Base-by-base conservation (phyloP, 2,113 vertebrate genomes). In the Chroicocephalus ridibundus region DNA sequence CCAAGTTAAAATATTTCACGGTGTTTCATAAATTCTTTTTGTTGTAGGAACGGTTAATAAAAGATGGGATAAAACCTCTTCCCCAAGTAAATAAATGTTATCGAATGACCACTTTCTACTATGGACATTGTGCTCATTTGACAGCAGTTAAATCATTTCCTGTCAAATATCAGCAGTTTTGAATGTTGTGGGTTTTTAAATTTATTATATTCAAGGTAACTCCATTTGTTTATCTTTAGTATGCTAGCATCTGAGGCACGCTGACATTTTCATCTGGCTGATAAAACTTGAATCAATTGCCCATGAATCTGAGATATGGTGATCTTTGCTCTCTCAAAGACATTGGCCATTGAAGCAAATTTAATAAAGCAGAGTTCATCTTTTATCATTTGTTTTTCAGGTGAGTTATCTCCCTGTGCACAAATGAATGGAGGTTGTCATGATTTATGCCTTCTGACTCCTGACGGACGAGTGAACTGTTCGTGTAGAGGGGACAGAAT, bases 361-460 rank as follows among this genome's bases (percentile, higher is more conserved):
- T 88, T 65, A 80, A 80, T 93, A 87, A 91, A 91, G 20, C 2
- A n/a, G 76, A 82, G 75, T 47, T 87, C 61, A 55, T 72, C 62
- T 94, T 94, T 69, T 68, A 46, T 62, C 11, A 1, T 94, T 96
- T 96, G 77, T 74, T 86, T 96, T 97, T 22, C 98, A 99, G 99
- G 99, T 98, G 99, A 99, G 96, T 96, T 99, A 95, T 99, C 99
- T 89, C 99, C 99, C 8, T 99, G 99, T 94, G 98, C 98, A 75
- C 96, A 98, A 85, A 92, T 98, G 97, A 99, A 99, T 68, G 99
- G 99, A 96, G 99, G 99, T 46, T 99, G 99, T 62, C 99, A 99
- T 83, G 99, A 99, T 97, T 98, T 99, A 70, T 99, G 99, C 86
- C 98, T 99, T 72, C 97, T 99, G 96, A 99, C 99, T 46, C 98